Base-by-base conservation (phyloP, 2,888 invertebrate genomes). In the Tenthredo scrophulariae region DNA sequence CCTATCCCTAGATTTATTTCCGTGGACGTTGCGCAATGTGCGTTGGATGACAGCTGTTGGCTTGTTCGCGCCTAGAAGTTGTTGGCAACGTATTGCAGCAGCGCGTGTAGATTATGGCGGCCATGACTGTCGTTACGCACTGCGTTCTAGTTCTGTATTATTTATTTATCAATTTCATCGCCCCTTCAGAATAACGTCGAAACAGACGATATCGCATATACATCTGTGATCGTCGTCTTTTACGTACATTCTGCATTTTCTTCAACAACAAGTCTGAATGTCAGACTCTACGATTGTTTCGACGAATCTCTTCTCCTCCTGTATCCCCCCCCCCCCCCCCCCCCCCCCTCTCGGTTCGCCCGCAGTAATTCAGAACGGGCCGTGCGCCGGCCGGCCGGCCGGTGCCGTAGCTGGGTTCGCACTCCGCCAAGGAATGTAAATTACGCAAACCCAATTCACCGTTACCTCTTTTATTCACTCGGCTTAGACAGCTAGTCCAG, bases 1-100 rank as follows among this genome's bases (percentile, higher is more conserved):
- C 90, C 89, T 90, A 91, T 90, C 91, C 70, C 91, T 91, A 91
- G 89, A 90, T 90, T 91, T 91, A 91, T 91, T 91, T 91, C 90
- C 90, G 91, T 91, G 89, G 88, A 89, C 86, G 89, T 91, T 91
- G 90, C 91, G 91, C 89, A 91, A 91, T 89, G 85, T 85, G 86
- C 87, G 88, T 87, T 87, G 84, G 85, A 86, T 86, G 84, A 72
- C 84, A 84, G 88, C 87, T 87, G 85, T 72, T 67, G 75, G 65
- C 75, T 74, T 50, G 77, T 26, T 58, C 70, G 84, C 79, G n/a
- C 37, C 50, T 33, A 86, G 85, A 85, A 85, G 54, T 84, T 74
- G 83, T 87, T 86, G 87, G 86, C 84, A 85, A 87, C 84, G 82
- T 84, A 75, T 65, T 85, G 70, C 54, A 65, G 70, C 54, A 65